Percentiles rank a stretch among this genome's conserved stretches.
These are phyloP conservation scores for Sphyrna mokarran DNA, from an alignment of 2,113 vertebrate species.

Conservation along the genomic window DNA sequence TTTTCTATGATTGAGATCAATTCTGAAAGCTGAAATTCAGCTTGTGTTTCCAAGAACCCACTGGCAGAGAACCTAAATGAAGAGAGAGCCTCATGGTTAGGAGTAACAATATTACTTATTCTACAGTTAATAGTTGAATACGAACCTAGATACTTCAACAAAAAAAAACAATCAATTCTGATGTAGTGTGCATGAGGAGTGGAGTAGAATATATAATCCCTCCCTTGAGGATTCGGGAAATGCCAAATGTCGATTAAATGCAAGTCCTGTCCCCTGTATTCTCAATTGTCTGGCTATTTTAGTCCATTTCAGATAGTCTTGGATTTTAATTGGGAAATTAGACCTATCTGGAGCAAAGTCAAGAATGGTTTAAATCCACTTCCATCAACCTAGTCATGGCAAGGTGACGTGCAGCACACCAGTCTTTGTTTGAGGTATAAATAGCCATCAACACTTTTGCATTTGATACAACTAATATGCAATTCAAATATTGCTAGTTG, in stretches of 20 bases:
- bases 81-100: neutral
- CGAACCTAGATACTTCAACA: neutral
- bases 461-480: neutral
- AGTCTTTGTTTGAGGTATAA: neutral
- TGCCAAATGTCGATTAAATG: neutral
- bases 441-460: neutral
- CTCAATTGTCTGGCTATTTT: neutral
- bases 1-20: neutral
- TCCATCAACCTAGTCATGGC: neutral
- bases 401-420: neutral
- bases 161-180: conserved; percentile 2
- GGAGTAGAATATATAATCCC: neutral
- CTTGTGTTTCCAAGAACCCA: neutral
- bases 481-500: neutral
- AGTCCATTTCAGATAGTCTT: neutral
- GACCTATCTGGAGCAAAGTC: neutral
- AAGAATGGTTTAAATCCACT: neutral
- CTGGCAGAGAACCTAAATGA: neutral
- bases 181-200: neutral
- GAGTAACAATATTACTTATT: neutral
- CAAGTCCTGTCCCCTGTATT: neutral
- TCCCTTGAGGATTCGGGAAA: conserved; percentile 23
- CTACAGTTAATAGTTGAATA: neutral
- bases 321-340: neutral
- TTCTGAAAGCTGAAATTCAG: neutral